Conservation (phyloP, 2,888 invertebrate species). For the Antitype chi region DNA sequence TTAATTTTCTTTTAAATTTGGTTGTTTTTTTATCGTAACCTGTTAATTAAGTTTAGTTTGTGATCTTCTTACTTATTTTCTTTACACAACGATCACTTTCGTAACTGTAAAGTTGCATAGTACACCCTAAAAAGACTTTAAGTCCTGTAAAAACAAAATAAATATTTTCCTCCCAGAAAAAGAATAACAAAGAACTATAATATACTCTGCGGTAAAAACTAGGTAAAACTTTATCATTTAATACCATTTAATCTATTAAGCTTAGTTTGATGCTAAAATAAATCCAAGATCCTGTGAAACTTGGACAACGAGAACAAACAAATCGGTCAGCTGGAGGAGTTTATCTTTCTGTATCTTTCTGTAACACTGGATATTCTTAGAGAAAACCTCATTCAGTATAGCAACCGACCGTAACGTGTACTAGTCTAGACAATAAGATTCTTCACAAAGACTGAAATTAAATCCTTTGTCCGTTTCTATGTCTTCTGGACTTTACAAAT, state of each 20-base stretch:
- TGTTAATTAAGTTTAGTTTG: too few relatives aligned
- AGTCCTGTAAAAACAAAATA: neutral
- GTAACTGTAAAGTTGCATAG: neutral
- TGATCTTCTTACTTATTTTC: neutral
- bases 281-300: constrained; percentile 46
- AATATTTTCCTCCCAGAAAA: neutral
- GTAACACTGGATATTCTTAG: constrained; percentile 53
- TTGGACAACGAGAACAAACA: constrained; percentile 47
- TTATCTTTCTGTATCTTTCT: constrained; percentile 61
- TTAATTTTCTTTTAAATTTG: too few relatives aligned
- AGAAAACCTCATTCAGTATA: constrained; percentile 63
- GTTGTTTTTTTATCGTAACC: too few relatives aligned
- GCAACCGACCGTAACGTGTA: constrained; percentile 65
- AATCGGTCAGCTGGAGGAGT: constrained; percentile 53
- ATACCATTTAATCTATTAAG: constrained; percentile 51
- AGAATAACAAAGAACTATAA: constrained; percentile 29
- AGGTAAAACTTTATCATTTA: constrained; percentile 36
- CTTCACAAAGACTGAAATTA: constrained; percentile 66
- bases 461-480: constrained; percentile 63
- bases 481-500: constrained; percentile 58
- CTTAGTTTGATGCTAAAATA: constrained; percentile 41
- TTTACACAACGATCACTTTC: neutral
- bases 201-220: constrained; percentile 13
- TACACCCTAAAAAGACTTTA: too few relatives aligned
- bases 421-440: constrained; percentile 66